Conservation (phyloP, 2,888 invertebrate genomes). For the Polymixis flavicincta region DNA sequence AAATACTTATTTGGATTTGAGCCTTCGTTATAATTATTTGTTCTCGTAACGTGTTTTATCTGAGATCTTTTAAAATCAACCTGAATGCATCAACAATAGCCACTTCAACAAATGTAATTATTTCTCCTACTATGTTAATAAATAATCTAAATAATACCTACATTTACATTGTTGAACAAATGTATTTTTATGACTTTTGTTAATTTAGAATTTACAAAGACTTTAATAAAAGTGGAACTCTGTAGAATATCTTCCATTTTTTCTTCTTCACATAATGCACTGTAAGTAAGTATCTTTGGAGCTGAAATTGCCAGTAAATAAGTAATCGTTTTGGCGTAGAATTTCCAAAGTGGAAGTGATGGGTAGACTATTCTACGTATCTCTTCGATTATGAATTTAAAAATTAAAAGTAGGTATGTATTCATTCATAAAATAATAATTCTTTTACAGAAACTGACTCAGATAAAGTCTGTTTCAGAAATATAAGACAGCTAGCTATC, state of each 20-base stretch:
- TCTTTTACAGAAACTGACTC: background rate
- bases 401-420: background rate
- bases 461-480: background rate
- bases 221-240: background rate
- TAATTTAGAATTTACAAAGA: conserved; percentile 15
- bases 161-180: background rate
- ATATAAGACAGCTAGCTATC: background rate
- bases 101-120: conserved; percentile 30
- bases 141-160: background rate
- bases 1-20: background rate
- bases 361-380: background rate
- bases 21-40: conserved; percentile 1
- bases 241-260: background rate
- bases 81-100: conserved; percentile 36
- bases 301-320: background rate
- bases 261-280: too few species aligned
- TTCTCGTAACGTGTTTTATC: conserved; percentile 24
- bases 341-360: background rate
- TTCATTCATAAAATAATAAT: background rate
- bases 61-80: conserved; percentile 29
- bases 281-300: too few species aligned
- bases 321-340: background rate
- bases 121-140: conserved; percentile 8
- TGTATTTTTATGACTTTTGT: conserved; percentile 14
- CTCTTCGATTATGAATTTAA: too few species aligned